Conservation (phyloP, 2,113 vertebrate genomes). For the Potamarius usumacintae region DNA sequence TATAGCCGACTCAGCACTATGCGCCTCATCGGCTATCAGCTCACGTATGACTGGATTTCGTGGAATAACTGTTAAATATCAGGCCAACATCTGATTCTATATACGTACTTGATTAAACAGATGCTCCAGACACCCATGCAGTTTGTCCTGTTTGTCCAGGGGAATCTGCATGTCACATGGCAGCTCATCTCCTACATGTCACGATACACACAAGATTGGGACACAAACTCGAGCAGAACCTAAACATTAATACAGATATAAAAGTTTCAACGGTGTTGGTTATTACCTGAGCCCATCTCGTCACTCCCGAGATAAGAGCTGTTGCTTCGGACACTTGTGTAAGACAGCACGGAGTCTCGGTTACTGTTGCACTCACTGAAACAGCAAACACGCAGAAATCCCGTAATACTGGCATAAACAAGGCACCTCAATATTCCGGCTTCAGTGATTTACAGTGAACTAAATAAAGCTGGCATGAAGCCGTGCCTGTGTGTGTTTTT, state of each 20-base stretch:
- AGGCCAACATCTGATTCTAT: background rate
- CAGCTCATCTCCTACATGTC: slow-evolving; percentile 85
- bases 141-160: slow-evolving; percentile 95
- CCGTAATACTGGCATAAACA: too few species aligned
- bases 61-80: too few species aligned
- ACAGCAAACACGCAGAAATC: slow-evolving; percentile 8
- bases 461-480: too few species aligned
- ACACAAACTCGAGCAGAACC: background rate
- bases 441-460: too few species aligned
- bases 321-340: slow-evolving; percentile 94
- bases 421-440: too few species aligned
- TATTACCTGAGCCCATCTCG: slow-evolving; percentile 97
- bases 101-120: slow-evolving; percentile 91
- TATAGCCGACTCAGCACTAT: too few species aligned
- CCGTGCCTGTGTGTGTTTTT: too few species aligned
- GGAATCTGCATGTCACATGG: slow-evolving; percentile 96
- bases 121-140: slow-evolving; percentile 95
- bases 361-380: slow-evolving; percentile 97
- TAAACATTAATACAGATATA: background rate
- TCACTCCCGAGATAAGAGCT: slow-evolving; percentile 97
- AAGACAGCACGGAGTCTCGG: slow-evolving; percentile 93
- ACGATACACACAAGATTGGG: background rate
- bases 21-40: too few species aligned
- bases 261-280: background rate
- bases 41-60: too few species aligned